phyloP scores from a whole-genome alignment of 2,888 invertebrate species.

The Sinodicranocentrus sp. region DNA sequence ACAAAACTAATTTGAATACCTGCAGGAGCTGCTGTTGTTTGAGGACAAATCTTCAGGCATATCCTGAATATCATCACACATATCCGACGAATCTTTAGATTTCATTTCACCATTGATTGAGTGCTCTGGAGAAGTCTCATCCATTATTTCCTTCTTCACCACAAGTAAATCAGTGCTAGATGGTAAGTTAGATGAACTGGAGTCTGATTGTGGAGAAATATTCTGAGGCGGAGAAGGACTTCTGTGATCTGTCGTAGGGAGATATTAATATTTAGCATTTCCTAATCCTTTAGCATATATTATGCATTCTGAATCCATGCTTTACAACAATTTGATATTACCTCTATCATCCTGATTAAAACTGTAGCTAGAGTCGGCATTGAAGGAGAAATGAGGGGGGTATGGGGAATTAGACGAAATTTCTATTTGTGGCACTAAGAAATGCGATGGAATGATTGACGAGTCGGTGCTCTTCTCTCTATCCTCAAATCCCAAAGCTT shows the following conservation, averaged over 20 bases:
- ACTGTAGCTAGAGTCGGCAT: slow-evolving; percentile 75
- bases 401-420: slow-evolving; percentile 82
- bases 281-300: slow-evolving; percentile 14
- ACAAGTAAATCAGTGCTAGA: slow-evolving; percentile 81
- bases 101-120: slow-evolving; percentile 63
- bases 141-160: slow-evolving; percentile 75
- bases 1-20: slow-evolving; percentile 30
- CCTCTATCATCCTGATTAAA: slow-evolving; percentile 73
- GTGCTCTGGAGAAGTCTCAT: slow-evolving; percentile 71
- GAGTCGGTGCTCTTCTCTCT: slow-evolving; percentile 75
- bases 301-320: background rate
- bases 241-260: slow-evolving; percentile 80
- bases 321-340: too few relatives aligned
- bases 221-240: slow-evolving; percentile 75
- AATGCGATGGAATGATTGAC: slow-evolving; percentile 85
- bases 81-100: slow-evolving; percentile 68
- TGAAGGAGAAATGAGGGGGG: slow-evolving; percentile 74
- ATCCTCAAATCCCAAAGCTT: slow-evolving; percentile 77
- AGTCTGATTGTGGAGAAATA: slow-evolving; percentile 89
- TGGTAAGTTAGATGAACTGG: slow-evolving; percentile 85
- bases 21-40: slow-evolving; percentile 71
- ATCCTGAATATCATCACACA: slow-evolving; percentile 74
- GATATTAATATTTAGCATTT: slow-evolving; percentile 5
- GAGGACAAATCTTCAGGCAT: slow-evolving; percentile 76
- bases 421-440: slow-evolving; percentile 93